Base-by-base conservation (phyloP, 2,888 invertebrate genomes). In the Erynnis tages region DNA sequence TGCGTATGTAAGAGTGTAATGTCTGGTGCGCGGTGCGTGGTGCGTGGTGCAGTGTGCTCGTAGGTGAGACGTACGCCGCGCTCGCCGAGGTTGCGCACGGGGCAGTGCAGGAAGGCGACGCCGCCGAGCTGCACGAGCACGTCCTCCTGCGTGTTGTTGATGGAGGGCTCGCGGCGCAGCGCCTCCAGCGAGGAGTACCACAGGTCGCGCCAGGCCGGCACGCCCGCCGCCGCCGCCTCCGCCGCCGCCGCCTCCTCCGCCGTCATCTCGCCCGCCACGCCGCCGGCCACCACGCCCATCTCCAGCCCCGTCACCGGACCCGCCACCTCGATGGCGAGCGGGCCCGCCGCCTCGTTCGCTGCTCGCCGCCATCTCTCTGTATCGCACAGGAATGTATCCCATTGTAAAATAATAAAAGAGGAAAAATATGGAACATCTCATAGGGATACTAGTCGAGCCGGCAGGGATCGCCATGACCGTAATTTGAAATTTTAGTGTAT, bases 61-160 rank as follows among this genome's bases (percentile, higher is more conserved):
- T 6, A 21, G 21, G 21, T 21, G 21, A n/a, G n/a, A n/a, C 48
- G 37, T 69, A 93, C 93, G 67, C 93, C 93, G 71, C 95, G 90
- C 77, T 95, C 95, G 63, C 93, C 93, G 62, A 94, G 91, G 82
- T 93, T 92, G 54, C 94, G 91, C 70, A 95, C 94, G 71, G 94
- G 93, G 82, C 96, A 96, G 80, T 95, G 95, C 67, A 95, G 91
- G 85, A 93, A 95, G 59, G 95, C 95, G 34, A 94, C 93, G 50
- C 93, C 93, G 41, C 95, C 95, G 55, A 95, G 91, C 81, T 95
- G 95, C 62, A 92, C 95, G 40, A 94, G 93, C 61, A 94, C 92
- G 77, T 94, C 94, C 64, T 93, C 93, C 59, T 93, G 91, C 54
- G 95, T 94, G 82, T 93, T 93, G 90, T 95, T 94, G 79, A 94